phyloP scores from a whole-genome alignment of 2,888 invertebrate species.

The Schizaphis graminum region DNA sequence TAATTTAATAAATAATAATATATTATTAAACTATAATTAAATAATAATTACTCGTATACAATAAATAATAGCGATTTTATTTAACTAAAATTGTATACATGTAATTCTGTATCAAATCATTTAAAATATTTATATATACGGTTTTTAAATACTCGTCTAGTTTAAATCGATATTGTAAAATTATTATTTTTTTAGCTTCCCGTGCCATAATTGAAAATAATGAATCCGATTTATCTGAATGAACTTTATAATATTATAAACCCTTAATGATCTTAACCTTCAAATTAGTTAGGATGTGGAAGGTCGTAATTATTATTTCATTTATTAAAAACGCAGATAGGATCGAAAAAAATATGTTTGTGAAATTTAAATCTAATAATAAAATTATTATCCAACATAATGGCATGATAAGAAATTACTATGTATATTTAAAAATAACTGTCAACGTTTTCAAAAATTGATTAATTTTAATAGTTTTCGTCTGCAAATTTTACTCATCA shows the following conservation, averaged over 20 bases:
- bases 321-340: not conserved
- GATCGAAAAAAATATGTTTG: not conserved
- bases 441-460: constrained; percentile 10
- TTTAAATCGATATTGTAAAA: not conserved
- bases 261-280: not conserved
- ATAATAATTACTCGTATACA: not conserved
- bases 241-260: not conserved
- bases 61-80: not conserved
- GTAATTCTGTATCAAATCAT: not conserved
- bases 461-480: constrained; percentile 12
- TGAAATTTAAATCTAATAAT: not conserved
- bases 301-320: not conserved
- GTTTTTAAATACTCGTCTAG: not conserved
- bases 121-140: not conserved
- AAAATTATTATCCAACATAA: not conserved
- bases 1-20: not conserved
- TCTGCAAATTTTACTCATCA: constrained; percentile 4
- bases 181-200: not conserved
- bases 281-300: not conserved
- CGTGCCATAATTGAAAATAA: not conserved
- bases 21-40: not conserved
- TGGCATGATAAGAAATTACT: not conserved
- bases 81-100: not conserved
- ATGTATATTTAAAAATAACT: not conserved
- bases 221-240: not conserved